Evolutionary conservation across 2,797 vertebrate species (phyloP).

Genomic region (Champsocephalus gunnari): DNA sequence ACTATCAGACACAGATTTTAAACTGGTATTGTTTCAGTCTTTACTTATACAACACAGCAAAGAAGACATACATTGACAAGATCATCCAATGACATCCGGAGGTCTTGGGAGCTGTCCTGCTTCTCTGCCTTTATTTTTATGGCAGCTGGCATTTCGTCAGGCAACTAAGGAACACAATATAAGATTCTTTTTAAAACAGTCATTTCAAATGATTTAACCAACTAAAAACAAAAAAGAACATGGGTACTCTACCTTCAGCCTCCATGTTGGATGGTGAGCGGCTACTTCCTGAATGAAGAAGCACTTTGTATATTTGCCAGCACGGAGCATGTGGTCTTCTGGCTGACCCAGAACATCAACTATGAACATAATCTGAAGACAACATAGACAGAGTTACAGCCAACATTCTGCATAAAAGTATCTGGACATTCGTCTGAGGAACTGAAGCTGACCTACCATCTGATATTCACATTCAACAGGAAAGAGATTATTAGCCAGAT

Average conservation of each 20-base stretch:
- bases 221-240: not conserved
- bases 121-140: not conserved
- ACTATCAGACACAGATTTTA: constrained; percentile 1
- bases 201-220: not conserved
- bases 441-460: constrained; percentile 27
- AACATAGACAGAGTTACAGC: constrained; percentile 3
- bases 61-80: constrained; percentile 13
- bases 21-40: not conserved
- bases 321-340: constrained; percentile 16
- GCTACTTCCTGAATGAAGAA: constrained; percentile 24
- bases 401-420: not conserved
- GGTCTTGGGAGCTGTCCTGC: not conserved
- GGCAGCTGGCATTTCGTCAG: constrained; percentile 17
- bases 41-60: not conserved
- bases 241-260: constrained; percentile 6
- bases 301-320: not conserved
- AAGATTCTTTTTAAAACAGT: constrained; percentile 20
- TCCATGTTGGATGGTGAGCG: not conserved
- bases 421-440: constrained; percentile 1
- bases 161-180: constrained; percentile 5
- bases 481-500: constrained; percentile 35
- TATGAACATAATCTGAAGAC: constrained; percentile 36
- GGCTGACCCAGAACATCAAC: constrained; percentile 45
- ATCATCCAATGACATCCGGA: constrained; percentile 18
- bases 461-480: constrained; percentile 31